Conservation (phyloP, 2,888 invertebrate genomes). For the Himalopsyche kuldschensis region DNA sequence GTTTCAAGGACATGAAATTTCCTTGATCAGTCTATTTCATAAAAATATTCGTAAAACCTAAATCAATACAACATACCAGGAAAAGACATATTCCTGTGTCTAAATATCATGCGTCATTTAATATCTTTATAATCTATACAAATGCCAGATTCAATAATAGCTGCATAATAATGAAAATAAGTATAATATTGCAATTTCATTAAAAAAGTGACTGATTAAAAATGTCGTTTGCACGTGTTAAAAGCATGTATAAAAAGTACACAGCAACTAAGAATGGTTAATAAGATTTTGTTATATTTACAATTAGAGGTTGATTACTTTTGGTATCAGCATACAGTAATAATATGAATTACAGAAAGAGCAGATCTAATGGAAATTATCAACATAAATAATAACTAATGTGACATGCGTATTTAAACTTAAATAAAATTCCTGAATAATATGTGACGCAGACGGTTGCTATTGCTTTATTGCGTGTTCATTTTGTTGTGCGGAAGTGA, state of each 20-base stretch:
- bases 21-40: neutral
- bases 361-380: too few species aligned
- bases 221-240: neutral
- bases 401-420: too few species aligned
- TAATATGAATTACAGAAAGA: too few species aligned
- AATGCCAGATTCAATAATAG: neutral
- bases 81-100: neutral
- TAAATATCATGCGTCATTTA: too few species aligned
- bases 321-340: too few species aligned
- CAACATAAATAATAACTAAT: too few species aligned
- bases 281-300: too few species aligned
- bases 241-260: neutral
- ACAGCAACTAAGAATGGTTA: too few species aligned
- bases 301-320: too few species aligned
- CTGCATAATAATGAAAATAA: neutral
- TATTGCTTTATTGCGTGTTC: slow-evolving; percentile 34
- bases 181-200: neutral
- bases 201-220: neutral
- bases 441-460: neutral
- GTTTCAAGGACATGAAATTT: neutral
- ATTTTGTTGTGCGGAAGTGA: slow-evolving; percentile 39
- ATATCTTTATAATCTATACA: neutral
- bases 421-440: too few species aligned
- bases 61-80: neutral
- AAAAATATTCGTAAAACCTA: neutral